These are phyloP conservation scores for Ornithoptera priamus DNA, from an alignment of 2,888 invertebrate genomes.

Conservation along the genomic window DNA sequence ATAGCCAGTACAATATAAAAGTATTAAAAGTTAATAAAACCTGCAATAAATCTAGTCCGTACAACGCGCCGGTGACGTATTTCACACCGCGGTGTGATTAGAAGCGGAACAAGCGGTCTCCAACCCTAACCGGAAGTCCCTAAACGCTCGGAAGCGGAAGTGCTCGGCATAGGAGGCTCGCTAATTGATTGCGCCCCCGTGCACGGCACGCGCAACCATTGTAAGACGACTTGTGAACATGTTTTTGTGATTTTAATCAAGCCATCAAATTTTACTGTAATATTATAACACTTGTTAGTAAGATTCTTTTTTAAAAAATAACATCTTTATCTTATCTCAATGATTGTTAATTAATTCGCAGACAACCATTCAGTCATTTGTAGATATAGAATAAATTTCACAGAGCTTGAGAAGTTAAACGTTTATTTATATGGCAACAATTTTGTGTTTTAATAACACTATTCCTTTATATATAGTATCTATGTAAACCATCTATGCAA, in stretches of 20 bases:
- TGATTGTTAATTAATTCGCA: too few species aligned
- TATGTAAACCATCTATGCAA: too few species aligned
- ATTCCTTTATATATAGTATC: too few species aligned
- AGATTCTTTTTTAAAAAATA: not conserved
- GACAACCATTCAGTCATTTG: too few species aligned
- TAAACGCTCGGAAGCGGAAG: constrained; percentile 77
- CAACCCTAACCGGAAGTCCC: constrained; percentile 68
- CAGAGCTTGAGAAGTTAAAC: too few species aligned
- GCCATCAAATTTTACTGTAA: not conserved
- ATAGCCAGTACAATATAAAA: not conserved
- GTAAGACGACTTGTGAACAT: constrained; percentile 36
- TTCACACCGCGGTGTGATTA: constrained; percentile 45
- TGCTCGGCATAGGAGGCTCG: constrained; percentile 63
- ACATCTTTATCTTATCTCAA: too few species aligned
- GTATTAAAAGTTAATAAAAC: constrained; percentile 12
- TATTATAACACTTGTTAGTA: not conserved
- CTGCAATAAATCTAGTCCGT: constrained; percentile 8
- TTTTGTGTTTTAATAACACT: too few species aligned
- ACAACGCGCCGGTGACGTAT: constrained; percentile 44
- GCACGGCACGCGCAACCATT: constrained; percentile 58
- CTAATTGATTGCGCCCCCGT: constrained; percentile 72
- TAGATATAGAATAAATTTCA: too few species aligned
- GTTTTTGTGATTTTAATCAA: constrained; percentile 27
- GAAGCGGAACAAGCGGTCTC: constrained; percentile 39
- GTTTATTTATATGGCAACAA: too few species aligned